These are phyloP conservation scores for Sparidentex hasta DNA, from an alignment of 2,797 vertebrate genomes.

Conservation along the genomic window DNA sequence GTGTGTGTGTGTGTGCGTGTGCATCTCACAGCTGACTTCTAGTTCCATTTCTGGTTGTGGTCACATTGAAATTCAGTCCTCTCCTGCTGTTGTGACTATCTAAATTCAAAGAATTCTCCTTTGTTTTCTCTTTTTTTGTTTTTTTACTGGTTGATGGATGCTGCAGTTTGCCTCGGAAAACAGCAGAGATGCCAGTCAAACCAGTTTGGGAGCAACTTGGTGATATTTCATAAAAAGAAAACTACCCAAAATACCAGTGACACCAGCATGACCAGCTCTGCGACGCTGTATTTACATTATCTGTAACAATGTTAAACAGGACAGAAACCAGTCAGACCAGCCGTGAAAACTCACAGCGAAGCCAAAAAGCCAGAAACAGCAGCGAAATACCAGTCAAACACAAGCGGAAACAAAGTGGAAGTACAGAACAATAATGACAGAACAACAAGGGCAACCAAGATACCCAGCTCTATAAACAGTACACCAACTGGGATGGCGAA, in stretches of 20 bases:
- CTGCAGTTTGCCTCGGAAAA: not conserved
- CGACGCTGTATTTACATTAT: not conserved
- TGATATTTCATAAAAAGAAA: not conserved
- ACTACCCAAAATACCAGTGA: not conserved
- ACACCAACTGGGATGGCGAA: not conserved
- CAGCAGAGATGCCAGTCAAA: not conserved
- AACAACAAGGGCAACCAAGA: conserved; percentile 9
- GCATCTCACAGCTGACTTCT: conserved; percentile 20
- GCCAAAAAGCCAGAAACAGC: not conserved
- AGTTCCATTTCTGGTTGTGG: conserved; percentile 46
- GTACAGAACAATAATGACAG: not conserved
- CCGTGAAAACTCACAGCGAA: not conserved
- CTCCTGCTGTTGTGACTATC: conserved; percentile 27
- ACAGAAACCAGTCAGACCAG: too few species aligned
- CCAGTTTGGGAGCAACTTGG: not conserved
- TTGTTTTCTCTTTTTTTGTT: not conserved
- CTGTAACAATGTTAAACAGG: not conserved
- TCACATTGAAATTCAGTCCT: conserved; percentile 39
- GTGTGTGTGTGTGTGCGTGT: conserved; percentile 11
- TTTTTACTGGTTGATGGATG: not conserved
- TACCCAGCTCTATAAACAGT: not conserved
- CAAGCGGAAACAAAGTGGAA: too few species aligned
- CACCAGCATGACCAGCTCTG: conserved; percentile 1
- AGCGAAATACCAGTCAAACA: not conserved
- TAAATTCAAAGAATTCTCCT: conserved; percentile 16